Evolutionary conservation across 2,113 vertebrate genomes (phyloP).

Genomic region (Carassius gibelio): DNA sequence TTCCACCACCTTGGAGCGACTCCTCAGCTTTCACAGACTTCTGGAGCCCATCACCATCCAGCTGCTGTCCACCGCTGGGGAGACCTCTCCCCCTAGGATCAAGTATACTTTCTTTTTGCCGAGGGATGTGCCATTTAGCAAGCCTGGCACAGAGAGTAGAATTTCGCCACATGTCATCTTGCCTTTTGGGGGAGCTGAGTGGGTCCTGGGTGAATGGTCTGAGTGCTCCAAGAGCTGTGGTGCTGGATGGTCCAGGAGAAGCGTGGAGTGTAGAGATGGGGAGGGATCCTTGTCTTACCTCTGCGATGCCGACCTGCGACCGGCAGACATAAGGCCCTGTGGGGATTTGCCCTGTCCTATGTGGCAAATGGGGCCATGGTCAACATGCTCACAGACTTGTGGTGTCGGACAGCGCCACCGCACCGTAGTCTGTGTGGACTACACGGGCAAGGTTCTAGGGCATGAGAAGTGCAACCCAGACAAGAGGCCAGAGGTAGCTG

Average conservation of each 20-base stretch:
- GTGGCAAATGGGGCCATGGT: constrained; percentile 83
- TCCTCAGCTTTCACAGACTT: constrained; percentile 90
- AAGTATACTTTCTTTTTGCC: constrained; percentile 95
- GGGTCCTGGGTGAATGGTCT: constrained; percentile 91
- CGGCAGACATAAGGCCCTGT: constrained; percentile 84
- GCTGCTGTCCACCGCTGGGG: constrained; percentile 82
- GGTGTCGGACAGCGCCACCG: constrained; percentile 78
- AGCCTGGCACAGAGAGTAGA: constrained; percentile 76
- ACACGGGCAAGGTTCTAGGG: constrained; percentile 73
- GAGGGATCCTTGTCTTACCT: constrained; percentile 76
- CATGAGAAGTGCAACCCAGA: constrained; percentile 75
- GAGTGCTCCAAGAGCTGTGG: constrained; percentile 90
- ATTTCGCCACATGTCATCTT: constrained; percentile 79
- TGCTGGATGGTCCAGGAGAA: constrained; percentile 88
- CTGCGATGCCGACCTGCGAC: constrained; percentile 83
- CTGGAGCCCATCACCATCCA: constrained; percentile 86
- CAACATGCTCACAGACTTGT: constrained; percentile 82
- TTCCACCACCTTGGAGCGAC: constrained; percentile 88
- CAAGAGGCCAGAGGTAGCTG: constrained; percentile 67
- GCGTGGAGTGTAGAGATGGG: constrained; percentile 83
- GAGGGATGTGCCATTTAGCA: constrained; percentile 79
- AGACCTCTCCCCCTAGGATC: constrained; percentile 81
- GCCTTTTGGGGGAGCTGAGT: constrained; percentile 79
- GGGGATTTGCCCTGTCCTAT: constrained; percentile 84
- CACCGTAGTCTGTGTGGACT: constrained; percentile 79